Evolutionary conservation across 2,888 invertebrate species (phyloP).

Genomic region (Horisme vitalbata): DNA sequence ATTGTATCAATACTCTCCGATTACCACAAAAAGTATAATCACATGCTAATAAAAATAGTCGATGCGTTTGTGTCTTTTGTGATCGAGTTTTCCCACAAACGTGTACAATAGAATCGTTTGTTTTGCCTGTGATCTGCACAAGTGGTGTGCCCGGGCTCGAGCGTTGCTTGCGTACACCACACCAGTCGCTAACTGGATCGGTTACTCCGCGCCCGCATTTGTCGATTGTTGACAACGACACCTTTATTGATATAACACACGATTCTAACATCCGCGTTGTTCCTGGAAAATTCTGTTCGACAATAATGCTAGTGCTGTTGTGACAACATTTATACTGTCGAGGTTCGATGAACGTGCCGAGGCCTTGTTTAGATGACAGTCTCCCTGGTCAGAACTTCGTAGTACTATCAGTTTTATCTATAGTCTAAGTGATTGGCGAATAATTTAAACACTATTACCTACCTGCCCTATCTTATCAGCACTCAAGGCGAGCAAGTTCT

Average conservation of each 20-base stretch:
- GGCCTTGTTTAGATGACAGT: conserved; percentile 51
- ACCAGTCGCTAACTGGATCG: conserved; percentile 60
- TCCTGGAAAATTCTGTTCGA: conserved; percentile 14
- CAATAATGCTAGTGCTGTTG: conserved; percentile 39
- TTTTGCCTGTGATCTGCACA: conserved; percentile 62
- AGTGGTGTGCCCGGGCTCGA: conserved; percentile 42
- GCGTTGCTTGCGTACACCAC: conserved; percentile 40
- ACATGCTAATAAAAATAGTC: conserved; percentile 41
- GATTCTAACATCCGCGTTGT: conserved; percentile 13
- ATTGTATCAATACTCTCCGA: conserved; percentile 28
- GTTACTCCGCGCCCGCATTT: conserved; percentile 59
- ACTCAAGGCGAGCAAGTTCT: conserved; percentile 43
- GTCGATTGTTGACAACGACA: conserved; percentile 38
- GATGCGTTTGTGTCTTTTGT: conserved; percentile 62
- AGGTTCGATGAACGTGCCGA: conserved; percentile 62
- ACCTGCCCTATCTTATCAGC: conserved; percentile 63
- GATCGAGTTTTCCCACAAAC: conserved; percentile 71
- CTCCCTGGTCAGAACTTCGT: conserved; percentile 57
- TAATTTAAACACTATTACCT: conserved; percentile 44
- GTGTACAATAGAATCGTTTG: conserved; percentile 68
- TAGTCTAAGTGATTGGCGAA: conserved; percentile 43
- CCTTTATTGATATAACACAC: conserved; percentile 50
- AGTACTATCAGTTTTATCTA: conserved; percentile 28
- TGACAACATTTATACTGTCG: conserved; percentile 18
- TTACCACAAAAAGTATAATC: conserved; percentile 30